A percentile compares a stretch with the other conserved stretches of the same genome.
These are phyloP conservation scores for Spatula versicolor DNA, from an alignment of 2,797 vertebrate species.

Conservation along the genomic window DNA sequence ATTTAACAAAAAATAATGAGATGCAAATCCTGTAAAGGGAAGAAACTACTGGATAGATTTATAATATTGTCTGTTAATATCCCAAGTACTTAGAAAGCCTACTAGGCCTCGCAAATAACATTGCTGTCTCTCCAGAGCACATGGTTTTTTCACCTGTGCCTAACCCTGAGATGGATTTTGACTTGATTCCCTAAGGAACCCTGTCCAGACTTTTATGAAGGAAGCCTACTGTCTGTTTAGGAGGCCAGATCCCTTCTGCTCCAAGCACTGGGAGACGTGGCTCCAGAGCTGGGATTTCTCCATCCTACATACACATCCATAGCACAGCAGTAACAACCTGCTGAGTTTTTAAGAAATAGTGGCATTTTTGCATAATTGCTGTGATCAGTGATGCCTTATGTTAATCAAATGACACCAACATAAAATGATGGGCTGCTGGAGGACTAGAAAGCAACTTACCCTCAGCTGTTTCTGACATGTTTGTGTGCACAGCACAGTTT, in stretches of 20 bases:
- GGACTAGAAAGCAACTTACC: slow-evolving; percentile 28
- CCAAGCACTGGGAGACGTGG: accelerated
- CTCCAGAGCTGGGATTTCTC: neutral
- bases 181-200: neutral
- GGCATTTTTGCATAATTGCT: neutral
- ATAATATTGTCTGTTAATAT: neutral
- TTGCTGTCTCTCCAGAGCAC: neutral
- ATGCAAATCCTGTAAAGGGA: neutral
- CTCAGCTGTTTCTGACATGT: slow-evolving; percentile 37
- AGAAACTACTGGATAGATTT: neutral
- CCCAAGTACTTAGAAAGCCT: neutral
- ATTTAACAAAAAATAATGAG: neutral
- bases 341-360: slow-evolving; percentile 3
- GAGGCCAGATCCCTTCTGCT: neutral
- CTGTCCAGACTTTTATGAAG: neutral
- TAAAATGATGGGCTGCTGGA: neutral
- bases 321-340: neutral
- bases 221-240: neutral
- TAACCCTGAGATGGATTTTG: neutral
- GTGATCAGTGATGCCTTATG: neutral
- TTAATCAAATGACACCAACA: slow-evolving; percentile 8
- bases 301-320: neutral
- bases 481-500: slow-evolving; percentile 40
- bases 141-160: neutral
- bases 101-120: neutral